Conservation (phyloP, 2,113 vertebrate species). For the Rousettus leschenaultii region DNA sequence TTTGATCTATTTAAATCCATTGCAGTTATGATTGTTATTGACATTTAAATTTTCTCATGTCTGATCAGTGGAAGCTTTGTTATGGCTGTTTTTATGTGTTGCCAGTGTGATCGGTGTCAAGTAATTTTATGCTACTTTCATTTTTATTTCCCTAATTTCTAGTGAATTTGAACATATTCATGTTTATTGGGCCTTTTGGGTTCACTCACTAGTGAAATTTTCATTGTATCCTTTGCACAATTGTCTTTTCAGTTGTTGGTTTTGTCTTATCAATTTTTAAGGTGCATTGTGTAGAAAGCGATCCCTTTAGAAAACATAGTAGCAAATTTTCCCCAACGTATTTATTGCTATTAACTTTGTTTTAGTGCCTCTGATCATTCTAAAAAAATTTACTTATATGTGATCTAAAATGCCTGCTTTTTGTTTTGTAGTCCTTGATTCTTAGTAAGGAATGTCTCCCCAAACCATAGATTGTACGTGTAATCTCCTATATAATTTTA, state of each 20-base stretch:
- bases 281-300: not conserved
- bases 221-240: not conserved
- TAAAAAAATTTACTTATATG: not conserved
- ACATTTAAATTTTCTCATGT: not conserved
- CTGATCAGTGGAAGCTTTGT: not conserved
- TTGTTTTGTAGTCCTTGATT: constrained; percentile 11
- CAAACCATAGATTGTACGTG: not conserved
- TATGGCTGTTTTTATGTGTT: not conserved
- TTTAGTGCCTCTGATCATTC: not conserved
- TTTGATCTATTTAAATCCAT: not conserved
- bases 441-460: not conserved
- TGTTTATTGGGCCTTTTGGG: not conserved
- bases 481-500: not conserved
- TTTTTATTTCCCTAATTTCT: constrained; percentile 6
- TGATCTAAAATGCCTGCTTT: not conserved
- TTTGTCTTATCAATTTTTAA: not conserved
- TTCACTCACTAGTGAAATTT: not conserved
- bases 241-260: constrained; percentile 11
- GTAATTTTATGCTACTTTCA: not conserved
- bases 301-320: not conserved
- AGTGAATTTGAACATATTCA: not conserved
- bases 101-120: not conserved
- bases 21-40: not conserved
- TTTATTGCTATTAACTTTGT: not conserved
- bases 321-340: not conserved